Conservation (phyloP, 1,140 invertebrate species). For the Plectus sambesii region DNA sequence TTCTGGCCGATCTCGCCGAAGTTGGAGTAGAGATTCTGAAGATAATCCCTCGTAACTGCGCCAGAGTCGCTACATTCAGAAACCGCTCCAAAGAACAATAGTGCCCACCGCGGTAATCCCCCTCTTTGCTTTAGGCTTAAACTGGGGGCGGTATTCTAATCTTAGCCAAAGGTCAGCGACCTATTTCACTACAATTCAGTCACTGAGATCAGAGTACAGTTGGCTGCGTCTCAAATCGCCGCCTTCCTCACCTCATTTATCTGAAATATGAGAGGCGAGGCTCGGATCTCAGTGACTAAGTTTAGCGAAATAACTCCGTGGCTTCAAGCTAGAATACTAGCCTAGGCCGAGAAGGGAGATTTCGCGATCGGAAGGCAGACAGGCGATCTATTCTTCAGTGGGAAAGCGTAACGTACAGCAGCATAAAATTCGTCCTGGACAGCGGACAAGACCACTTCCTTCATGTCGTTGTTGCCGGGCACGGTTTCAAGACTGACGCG, state of each 20-base stretch:
- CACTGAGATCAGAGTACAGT: too few species aligned
- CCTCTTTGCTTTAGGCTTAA: background rate
- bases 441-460: conserved; percentile 77
- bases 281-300: too few species aligned
- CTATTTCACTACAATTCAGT: too few species aligned
- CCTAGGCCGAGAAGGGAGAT: too few species aligned
- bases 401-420: conserved; percentile 54
- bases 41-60: conserved; percentile 26
- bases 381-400: background rate
- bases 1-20: conserved; percentile 97
- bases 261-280: too few species aligned
- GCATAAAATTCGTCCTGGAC: conserved; percentile 97
- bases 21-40: conserved; percentile 82
- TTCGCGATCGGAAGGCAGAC: background rate
- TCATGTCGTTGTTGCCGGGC: conserved; percentile 50
- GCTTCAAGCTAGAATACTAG: too few species aligned
- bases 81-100: too few species aligned
- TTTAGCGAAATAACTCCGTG: too few species aligned
- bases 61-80: background rate
- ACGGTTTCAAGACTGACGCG: conserved; percentile 74
- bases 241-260: too few species aligned
- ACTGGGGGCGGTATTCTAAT: background rate
- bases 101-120: background rate
- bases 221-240: too few species aligned
- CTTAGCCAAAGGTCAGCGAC: conserved; percentile 1